These are phyloP conservation scores for Drosophila subquinaria DNA, from an alignment of 2,888 invertebrate species.

Conservation along the genomic window DNA sequence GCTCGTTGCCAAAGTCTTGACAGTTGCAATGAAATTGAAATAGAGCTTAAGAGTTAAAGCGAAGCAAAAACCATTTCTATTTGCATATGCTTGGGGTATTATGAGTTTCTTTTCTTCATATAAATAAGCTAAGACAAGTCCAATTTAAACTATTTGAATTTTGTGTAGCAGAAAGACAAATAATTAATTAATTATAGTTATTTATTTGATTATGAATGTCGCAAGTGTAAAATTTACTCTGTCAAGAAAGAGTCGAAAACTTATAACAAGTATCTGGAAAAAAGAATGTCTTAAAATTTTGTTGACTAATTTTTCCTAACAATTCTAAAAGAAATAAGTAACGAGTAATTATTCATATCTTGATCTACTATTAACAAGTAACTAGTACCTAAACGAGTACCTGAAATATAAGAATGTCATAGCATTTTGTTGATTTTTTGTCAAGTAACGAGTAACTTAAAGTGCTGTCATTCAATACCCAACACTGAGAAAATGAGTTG, in stretches of 20 bases:
- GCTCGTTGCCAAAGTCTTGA: constrained; percentile 34
- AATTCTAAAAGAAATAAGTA: neutral
- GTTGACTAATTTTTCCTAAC: too few species aligned
- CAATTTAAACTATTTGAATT: constrained; percentile 1
- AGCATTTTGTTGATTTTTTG: neutral
- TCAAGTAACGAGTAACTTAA: neutral
- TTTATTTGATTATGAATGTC: too few species aligned
- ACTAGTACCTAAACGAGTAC: neutral
- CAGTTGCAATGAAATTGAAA: constrained; percentile 13
- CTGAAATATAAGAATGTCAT: neutral
- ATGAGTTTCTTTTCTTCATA: neutral
- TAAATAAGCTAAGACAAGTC: constrained; percentile 8
- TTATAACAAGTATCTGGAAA: too few species aligned
- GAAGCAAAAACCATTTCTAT: constrained; percentile 5
- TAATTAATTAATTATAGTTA: too few species aligned
- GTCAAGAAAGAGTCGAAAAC: too few species aligned
- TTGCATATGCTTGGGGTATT: neutral
- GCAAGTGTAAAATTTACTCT: too few species aligned
- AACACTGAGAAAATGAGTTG: neutral
- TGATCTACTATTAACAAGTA: too few species aligned
- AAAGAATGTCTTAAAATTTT: too few species aligned
- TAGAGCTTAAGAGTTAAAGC: constrained; percentile 2
- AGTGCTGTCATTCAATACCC: neutral
- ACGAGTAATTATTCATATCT: neutral
- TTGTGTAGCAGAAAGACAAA: neutral